These are phyloP conservation scores for Phyto melanocephala DNA, from an alignment of 2,888 invertebrate genomes.

Conservation along the genomic window DNA sequence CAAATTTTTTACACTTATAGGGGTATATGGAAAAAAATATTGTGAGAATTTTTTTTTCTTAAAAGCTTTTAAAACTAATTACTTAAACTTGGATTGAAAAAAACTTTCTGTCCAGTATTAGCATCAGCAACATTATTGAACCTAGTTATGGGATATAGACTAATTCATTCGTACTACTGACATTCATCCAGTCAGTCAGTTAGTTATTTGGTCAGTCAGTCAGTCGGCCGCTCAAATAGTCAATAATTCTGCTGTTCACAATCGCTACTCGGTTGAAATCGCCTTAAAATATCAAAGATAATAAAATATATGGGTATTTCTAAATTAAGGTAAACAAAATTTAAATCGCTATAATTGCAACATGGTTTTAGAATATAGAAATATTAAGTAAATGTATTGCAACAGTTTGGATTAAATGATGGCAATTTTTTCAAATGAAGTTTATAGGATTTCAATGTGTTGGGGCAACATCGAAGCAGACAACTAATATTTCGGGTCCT, in stretches of 20 bases:
- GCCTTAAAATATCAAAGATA: conserved; percentile 32
- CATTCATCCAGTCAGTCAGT: not conserved
- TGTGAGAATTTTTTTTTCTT: conserved; percentile 8
- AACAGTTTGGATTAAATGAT: too few relatives aligned
- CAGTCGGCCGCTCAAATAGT: not conserved
- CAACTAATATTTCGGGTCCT: too few relatives aligned
- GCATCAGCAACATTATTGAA: not conserved
- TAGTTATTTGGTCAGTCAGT: not conserved
- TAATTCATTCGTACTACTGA: not conserved
- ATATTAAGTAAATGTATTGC: too few relatives aligned
- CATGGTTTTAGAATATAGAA: too few relatives aligned
- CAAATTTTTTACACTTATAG: too few relatives aligned
- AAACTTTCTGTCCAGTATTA: not conserved
- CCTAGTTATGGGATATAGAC: conserved; percentile 1
- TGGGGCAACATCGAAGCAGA: too few relatives aligned
- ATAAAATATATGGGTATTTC: not conserved
- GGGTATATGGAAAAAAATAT: too few relatives aligned
- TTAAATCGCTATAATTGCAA: too few relatives aligned
- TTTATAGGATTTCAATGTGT: too few relatives aligned
- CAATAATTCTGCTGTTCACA: not conserved
- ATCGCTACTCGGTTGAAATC: conserved; percentile 45
- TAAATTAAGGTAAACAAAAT: too few relatives aligned
- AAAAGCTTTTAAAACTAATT: conserved; percentile 23
- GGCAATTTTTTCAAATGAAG: too few relatives aligned
- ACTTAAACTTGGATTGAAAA: conserved; percentile 39